A percentile compares a stretch with the other conserved stretches of the same genome.
These are phyloP conservation scores for Hemicordylus capensis DNA, from an alignment of 2,113 vertebrate species.

Conservation along the genomic window DNA sequence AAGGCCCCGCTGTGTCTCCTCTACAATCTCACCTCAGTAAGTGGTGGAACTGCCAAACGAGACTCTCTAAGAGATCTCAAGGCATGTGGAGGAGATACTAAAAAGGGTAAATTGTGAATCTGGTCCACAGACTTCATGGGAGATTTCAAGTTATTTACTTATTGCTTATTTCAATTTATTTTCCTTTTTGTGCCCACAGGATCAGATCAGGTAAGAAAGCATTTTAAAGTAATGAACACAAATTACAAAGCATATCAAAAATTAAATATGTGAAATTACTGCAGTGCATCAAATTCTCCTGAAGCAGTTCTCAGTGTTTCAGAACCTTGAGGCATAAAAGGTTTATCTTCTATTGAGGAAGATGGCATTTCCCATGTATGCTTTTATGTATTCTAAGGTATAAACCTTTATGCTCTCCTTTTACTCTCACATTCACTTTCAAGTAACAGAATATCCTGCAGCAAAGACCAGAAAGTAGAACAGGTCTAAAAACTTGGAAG, in stretches of 20 bases:
- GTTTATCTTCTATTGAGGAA: neutral
- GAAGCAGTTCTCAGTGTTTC: neutral
- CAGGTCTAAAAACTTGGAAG: neutral
- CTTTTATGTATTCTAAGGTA: neutral
- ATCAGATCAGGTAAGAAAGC: neutral
- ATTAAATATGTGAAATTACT: neutral
- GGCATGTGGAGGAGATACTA: neutral
- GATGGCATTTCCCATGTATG: neutral
- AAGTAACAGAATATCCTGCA: neutral
- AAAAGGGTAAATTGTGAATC: neutral
- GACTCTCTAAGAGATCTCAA: neutral
- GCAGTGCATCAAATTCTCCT: neutral
- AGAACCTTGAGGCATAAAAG: neutral
- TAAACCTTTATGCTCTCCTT: neutral
- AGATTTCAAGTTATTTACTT: neutral
- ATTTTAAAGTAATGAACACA: neutral
- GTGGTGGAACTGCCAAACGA: neutral
- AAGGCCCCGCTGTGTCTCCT: neutral
- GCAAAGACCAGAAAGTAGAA: neutral
- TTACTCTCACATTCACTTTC: neutral
- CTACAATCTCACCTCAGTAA: neutral
- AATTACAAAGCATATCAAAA: neutral
- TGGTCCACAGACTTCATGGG: neutral
- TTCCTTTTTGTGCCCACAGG: neutral
- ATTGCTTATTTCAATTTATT: neutral